A percentile compares a stretch with the other conserved stretches of the same genome.
phyloP scores from a whole-genome alignment of 2,888 invertebrate species.

The Mechanitis mazaeus region DNA sequence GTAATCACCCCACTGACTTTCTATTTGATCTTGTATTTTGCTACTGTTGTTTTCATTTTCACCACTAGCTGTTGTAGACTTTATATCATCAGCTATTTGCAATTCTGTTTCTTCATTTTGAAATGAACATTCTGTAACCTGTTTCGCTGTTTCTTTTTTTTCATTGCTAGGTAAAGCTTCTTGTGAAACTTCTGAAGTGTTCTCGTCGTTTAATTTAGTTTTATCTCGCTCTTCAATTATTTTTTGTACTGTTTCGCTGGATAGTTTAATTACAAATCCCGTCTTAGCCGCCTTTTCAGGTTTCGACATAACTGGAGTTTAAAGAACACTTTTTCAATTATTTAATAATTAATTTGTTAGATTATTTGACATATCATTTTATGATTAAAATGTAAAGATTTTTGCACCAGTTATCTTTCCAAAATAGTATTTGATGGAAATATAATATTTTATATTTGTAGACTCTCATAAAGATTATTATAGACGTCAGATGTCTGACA shows the following conservation, averaged over 20 bases:
- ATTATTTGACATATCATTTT: conserved; percentile 9
- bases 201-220: conserved; percentile 31
- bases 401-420: conserved; percentile 7
- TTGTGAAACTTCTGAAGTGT: not conserved
- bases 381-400: conserved; percentile 13
- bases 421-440: too few species aligned
- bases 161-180: not conserved
- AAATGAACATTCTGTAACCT: not conserved
- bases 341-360: too few species aligned
- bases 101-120: not conserved
- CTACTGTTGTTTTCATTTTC: not conserved
- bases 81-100: not conserved
- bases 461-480: conserved; percentile 7
- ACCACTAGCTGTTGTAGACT: not conserved
- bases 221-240: conserved; percentile 54
- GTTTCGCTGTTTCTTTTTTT: conserved; percentile 7
- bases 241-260: conserved; percentile 68
- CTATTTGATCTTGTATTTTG: not conserved
- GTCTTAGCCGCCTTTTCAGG: conserved; percentile 50
- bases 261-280: conserved; percentile 70
- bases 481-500: too few species aligned
- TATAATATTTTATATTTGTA: not conserved
- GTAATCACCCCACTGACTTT: conserved; percentile 56
- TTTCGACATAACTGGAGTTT: conserved; percentile 39
- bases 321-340: too few species aligned